Base-by-base conservation (phyloP, 1,140 invertebrate genomes). In the Brachionus paranguensis region DNA sequence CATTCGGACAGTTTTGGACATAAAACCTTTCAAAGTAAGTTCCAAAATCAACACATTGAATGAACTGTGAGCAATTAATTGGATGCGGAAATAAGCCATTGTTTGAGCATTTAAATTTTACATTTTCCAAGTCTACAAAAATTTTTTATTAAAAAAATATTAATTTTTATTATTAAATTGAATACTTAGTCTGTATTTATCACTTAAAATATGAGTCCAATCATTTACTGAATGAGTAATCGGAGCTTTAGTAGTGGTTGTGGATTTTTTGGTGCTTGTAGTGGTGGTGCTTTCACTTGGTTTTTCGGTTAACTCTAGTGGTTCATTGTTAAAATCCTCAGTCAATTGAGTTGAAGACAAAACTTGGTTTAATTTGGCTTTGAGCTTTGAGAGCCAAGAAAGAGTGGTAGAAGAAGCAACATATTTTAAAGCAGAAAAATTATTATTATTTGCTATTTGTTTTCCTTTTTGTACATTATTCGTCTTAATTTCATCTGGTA, bases 41-140 rank as follows among this genome's bases (percentile, higher is more conserved):
- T 43, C 78, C 78, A 81, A 29, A 81, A 64, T 81, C 53, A 29
- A 81, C 78, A 47, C 78, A 81, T 68, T 81, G 78, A 14, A 81
- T 29, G 17, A 81, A 81, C 14, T 81, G 50, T 17, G 29, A 45
- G 14, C 78, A 81, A 68, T 81, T 64, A 10, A 20, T 64, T 27
- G 78, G 78, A 64, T 81, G 78, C 12, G 53, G 3, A 68, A 64
- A 81, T 3, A 81, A 33, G 24, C 78, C 78, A 47, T 81, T 55
- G 20, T 47, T 81, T 20, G 78, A 4, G 64, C 78, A 81, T 45
- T 64, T 81, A 27, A 81, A 81, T 45, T 81, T 47, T 0, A 64
- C 7, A 45, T 27, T 64, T 68, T 41, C n/a, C 20, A 60, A 33
- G 8, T 53, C 55, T 79, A 53, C 17, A 78, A 53, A 53, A 78